phyloP scores from a whole-genome alignment of 2,888 invertebrate genomes.

The Patella pellucida region DNA sequence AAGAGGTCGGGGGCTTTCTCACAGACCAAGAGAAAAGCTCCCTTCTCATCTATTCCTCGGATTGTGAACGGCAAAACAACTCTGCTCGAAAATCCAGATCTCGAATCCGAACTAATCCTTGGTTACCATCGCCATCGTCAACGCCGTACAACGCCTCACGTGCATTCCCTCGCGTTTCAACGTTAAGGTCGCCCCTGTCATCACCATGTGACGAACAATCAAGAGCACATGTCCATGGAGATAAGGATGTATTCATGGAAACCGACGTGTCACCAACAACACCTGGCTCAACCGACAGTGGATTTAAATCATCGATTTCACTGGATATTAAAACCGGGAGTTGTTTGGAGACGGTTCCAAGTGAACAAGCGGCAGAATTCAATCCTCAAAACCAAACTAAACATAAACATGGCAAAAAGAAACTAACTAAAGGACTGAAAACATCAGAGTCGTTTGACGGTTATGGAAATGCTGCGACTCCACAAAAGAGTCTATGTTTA shows the following conservation, averaged over 20 bases:
- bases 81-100: conserved; percentile 49
- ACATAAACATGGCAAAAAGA: neutral
- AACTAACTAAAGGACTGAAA: neutral
- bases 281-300: conserved; percentile 1
- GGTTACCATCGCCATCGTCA: conserved; percentile 60
- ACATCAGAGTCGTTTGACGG: conserved; percentile 2
- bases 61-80: conserved; percentile 23
- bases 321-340: neutral
- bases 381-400: neutral
- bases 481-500: neutral
- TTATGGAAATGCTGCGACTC: neutral
- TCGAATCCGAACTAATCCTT: conserved; percentile 62
- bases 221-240: neutral
- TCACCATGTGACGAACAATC: conserved; percentile 4
- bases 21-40: conserved; percentile 21
- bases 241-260: conserved; percentile 15
- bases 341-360: neutral
- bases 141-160: conserved; percentile 32
- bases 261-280: conserved; percentile 10
- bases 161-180: conserved; percentile 14
- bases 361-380: too few species aligned
- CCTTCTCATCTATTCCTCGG: neutral
- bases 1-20: conserved; percentile 26
- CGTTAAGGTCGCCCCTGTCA: conserved; percentile 1
- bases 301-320: neutral